Base-by-base conservation (phyloP, 2,888 invertebrate species). In the Polietes domitor region DNA sequence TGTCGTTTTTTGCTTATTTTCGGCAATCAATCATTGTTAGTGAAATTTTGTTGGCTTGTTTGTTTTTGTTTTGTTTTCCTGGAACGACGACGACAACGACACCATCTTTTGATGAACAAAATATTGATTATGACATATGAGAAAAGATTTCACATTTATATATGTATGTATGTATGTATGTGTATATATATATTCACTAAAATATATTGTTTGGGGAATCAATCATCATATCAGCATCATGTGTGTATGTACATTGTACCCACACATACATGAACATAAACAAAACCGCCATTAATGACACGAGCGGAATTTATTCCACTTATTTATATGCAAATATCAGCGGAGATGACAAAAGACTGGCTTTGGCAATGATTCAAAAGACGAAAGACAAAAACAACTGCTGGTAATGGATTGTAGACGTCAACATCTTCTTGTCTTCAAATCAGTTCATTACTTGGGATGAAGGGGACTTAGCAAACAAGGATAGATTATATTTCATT, bases 41-140 rank as follows among this genome's bases (percentile, higher is more conserved):
- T 12, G 41, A 41, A 24, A 68, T 6, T 21, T 43, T 41, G 21
- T 37, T 19, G 17, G 21, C 32, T 37, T 41, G 43, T 21, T 43
- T 19, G 68, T 21, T 61, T 19, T 10, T 28, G 58, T 28, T 26
- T n/a, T n/a, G n/a, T n/a, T n/a, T n/a, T n/a, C n/a, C n/a, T n/a
- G n/a, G n/a, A n/a, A n/a, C n/a, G n/a, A n/a, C n/a, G 37, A 10
- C 6, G 9, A 53, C 58, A 12, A 47, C 47, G 47, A 7, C 24
- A 37, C 15, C 41, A 17, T 24, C 24, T 65, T 65, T 17, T 65
- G 37, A 68, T 68, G 43, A 12, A n/a, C 41, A 17, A 68, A 68
- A 68, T 68, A 68, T 68, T 41, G 68, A 68, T 68, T 68, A 68
- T 68, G 68, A 68, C 68, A 68, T 43, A 68, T 24, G 68, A 68